phyloP scores from a whole-genome alignment of 1,140 invertebrate genomes.

The Dreissena rostriformis region DNA sequence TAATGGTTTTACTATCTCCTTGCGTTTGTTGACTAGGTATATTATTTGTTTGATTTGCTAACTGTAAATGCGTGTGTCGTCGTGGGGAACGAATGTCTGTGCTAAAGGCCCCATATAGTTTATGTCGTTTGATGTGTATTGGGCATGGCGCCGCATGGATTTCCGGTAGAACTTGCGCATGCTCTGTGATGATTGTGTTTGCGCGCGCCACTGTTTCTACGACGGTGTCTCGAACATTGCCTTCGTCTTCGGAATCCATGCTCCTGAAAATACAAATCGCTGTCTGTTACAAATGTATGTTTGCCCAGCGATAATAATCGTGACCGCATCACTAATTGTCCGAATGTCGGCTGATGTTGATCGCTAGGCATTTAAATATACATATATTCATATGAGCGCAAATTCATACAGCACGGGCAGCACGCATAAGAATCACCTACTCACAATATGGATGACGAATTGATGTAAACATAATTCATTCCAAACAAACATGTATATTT shows the following conservation, averaged over 20 bases:
- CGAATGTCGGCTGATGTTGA: no score
- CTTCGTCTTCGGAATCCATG: constrained; percentile 47
- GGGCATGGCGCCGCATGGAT: constrained; percentile 49
- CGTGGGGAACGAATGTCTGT: background rate
- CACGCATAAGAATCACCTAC: no score
- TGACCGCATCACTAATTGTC: no score
- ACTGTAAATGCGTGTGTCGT: no score
- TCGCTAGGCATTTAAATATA: no score
- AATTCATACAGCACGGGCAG: no score
- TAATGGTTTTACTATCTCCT: constrained; percentile 20
- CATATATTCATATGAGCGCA: no score
- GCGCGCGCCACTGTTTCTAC: constrained; percentile 52
- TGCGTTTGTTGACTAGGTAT: background rate
- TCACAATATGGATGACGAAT: no score
- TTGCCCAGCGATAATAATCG: background rate
- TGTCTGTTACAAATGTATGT: background rate
- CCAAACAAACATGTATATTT: no score
- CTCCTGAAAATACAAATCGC: constrained; percentile 36
- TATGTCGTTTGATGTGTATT: constrained; percentile 39
- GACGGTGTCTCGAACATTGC: constrained; percentile 22
- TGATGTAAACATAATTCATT: no score
- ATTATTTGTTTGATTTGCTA: no score
- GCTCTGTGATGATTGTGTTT: constrained; percentile 20
- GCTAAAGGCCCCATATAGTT: background rate
- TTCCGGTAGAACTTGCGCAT: constrained; percentile 45